These are phyloP conservation scores for Laspeyria flexula DNA, from an alignment of 2,888 invertebrate species.

Conservation along the genomic window DNA sequence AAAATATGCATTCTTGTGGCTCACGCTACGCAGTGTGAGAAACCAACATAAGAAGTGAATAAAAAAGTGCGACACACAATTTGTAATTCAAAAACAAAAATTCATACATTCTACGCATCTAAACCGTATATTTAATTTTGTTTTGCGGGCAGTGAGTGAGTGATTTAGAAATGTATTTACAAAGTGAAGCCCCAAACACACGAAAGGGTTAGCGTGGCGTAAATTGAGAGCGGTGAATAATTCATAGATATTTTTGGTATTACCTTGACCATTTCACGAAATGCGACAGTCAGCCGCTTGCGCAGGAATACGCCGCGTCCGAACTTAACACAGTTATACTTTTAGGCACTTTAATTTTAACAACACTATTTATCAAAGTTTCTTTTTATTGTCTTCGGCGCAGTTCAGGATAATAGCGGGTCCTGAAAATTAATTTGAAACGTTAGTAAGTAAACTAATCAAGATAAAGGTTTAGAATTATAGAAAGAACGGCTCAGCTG, in stretches of 20 bases:
- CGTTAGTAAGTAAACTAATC: slow-evolving; percentile 54
- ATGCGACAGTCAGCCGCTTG: slow-evolving; percentile 69
- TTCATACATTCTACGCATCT: slow-evolving; percentile 55
- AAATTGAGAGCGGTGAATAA: slow-evolving; percentile 76
- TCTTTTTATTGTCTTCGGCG: slow-evolving; percentile 73
- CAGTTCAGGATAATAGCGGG: slow-evolving; percentile 78
- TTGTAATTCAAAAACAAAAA: slow-evolving; percentile 60
- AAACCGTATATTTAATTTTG: slow-evolving; percentile 61
- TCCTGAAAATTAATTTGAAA: slow-evolving; percentile 77
- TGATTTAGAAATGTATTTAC: slow-evolving; percentile 80
- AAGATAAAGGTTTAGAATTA: slow-evolving; percentile 39
- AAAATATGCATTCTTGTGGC: no score
- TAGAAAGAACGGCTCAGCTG: slow-evolving; percentile 39
- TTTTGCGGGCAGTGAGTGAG: slow-evolving; percentile 63
- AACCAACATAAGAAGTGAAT: slow-evolving; percentile 36
- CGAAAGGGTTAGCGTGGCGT: slow-evolving; percentile 79
- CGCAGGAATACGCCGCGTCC: slow-evolving; percentile 61
- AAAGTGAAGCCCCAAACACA: slow-evolving; percentile 77
- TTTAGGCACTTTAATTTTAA: slow-evolving; percentile 67
- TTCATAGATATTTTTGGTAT: slow-evolving; percentile 72
- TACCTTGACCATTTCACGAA: slow-evolving; percentile 86
- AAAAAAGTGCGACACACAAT: slow-evolving; percentile 57
- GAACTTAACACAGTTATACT: slow-evolving; percentile 57
- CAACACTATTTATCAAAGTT: slow-evolving; percentile 63
- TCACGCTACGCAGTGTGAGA: slow-evolving; percentile 35